Conservation (phyloP, 2,888 invertebrate species). For the Vandiemenella viatica region DNA sequence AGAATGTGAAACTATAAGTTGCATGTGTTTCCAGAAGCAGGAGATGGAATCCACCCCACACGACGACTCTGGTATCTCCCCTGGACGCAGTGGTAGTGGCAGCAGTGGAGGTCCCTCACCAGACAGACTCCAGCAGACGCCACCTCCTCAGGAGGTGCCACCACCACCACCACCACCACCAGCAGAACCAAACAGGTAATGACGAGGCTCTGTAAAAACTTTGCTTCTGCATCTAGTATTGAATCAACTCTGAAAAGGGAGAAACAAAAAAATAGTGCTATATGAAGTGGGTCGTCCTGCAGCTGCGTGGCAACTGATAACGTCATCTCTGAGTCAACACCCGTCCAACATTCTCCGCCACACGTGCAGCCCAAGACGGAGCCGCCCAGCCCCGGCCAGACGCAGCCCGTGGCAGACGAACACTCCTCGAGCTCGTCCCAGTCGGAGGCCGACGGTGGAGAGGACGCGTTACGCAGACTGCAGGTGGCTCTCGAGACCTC, state of each 20-base stretch:
- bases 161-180: slow-evolving; percentile 32
- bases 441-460: slow-evolving; percentile 9
- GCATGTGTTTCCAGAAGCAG: background rate
- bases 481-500: slow-evolving; percentile 26
- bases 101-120: slow-evolving; percentile 19
- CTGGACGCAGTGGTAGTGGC: slow-evolving; percentile 36
- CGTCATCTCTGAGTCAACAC: too few relatives aligned
- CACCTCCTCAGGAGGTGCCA: background rate
- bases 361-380: too few relatives aligned
- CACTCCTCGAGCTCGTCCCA: slow-evolving; percentile 18
- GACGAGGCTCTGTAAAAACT: too few relatives aligned
- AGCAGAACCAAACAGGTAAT: slow-evolving; percentile 21
- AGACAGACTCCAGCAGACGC: background rate
- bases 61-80: slow-evolving; percentile 43
- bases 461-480: slow-evolving; percentile 26
- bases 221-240: too few relatives aligned
- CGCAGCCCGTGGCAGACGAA: slow-evolving; percentile 20
- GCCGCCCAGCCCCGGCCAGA: slow-evolving; percentile 22
- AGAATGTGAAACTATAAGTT: background rate
- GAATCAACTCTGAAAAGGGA: too few relatives aligned
- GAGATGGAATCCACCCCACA: slow-evolving; percentile 28
- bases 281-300: too few relatives aligned
- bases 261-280: too few relatives aligned
- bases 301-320: too few relatives aligned
- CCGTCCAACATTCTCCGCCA: too few relatives aligned